These are phyloP conservation scores for Chrysogorgia sp. DNA, from an alignment of 92 coral and sea anemone species.

Conservation along the genomic window DNA sequence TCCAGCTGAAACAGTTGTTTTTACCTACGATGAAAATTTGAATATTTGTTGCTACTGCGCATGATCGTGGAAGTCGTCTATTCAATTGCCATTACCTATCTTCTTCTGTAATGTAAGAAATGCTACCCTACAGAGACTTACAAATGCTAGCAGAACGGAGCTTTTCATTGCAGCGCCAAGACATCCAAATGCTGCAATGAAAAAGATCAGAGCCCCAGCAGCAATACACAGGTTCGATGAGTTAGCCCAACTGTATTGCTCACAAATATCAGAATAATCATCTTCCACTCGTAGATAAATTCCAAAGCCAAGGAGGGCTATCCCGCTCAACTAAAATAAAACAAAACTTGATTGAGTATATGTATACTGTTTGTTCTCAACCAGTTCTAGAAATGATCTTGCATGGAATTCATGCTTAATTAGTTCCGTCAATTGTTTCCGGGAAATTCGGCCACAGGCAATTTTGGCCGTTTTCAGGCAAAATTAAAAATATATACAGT, in stretches of 20 bases:
- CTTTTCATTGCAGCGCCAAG: constrained; percentile 46
- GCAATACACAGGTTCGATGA: constrained; percentile 37
- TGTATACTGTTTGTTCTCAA: background rate
- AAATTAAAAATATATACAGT: no score
- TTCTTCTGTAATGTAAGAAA: no score
- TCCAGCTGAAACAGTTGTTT: no score
- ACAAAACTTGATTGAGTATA: background rate
- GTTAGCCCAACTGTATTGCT: constrained; percentile 42
- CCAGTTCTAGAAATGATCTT: no score
- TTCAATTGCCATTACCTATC: no score
- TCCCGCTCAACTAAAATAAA: constrained; percentile 23
- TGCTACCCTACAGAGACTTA: background rate
- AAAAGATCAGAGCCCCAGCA: constrained; percentile 34
- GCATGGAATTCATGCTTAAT: no score
- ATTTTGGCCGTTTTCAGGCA: no score
- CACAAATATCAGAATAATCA: constrained; percentile 38
- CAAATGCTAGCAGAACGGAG: constrained; percentile 34
- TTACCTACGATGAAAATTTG: no score
- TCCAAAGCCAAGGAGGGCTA: constrained; percentile 27
- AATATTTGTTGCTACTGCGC: no score
- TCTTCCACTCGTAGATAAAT: constrained; percentile 36
- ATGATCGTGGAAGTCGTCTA: no score
- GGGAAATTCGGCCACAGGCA: no score
- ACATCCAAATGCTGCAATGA: constrained; percentile 39
- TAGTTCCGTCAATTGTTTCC: no score